Evolutionary conservation across 2,797 vertebrate species (phyloP).

Genomic region (Pipistrellus pipistrellus): DNA sequence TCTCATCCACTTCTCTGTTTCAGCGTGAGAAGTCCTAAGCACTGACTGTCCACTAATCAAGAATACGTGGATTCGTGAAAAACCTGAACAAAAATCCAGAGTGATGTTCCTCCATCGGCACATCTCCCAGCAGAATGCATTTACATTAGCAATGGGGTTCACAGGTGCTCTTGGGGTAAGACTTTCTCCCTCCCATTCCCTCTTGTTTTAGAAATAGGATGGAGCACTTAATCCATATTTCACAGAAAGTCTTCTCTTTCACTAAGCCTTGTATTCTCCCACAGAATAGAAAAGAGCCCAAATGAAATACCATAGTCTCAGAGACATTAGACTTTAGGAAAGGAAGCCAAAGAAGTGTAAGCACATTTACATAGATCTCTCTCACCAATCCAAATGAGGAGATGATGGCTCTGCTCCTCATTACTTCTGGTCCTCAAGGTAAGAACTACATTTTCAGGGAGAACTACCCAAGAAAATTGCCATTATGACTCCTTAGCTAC

Average conservation of each 20-base stretch:
- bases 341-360: slow-evolving; percentile 20
- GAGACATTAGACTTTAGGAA: slow-evolving; percentile 35
- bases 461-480: slow-evolving; percentile 43
- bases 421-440: neutral
- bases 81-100: slow-evolving; percentile 37
- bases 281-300: neutral
- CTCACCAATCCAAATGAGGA: slow-evolving; percentile 46
- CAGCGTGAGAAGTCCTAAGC: neutral
- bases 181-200: neutral
- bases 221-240: neutral
- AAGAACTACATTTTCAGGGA: slow-evolving; percentile 34
- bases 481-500: slow-evolving; percentile 72
- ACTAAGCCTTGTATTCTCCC: neutral
- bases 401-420: neutral
- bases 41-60: neutral
- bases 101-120: neutral
- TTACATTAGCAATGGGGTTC: neutral
- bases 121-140: neutral
- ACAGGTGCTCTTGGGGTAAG: neutral
- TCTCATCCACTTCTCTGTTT: neutral
- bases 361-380: neutral
- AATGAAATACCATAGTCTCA: neutral
- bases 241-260: slow-evolving; percentile 7
- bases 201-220: slow-evolving; percentile 44
- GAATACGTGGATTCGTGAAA: neutral